Evolutionary conservation across 2,888 invertebrate species (phyloP), one percentile per base, ranked within the genome.

Genomic region (Antitype chi): DNA sequence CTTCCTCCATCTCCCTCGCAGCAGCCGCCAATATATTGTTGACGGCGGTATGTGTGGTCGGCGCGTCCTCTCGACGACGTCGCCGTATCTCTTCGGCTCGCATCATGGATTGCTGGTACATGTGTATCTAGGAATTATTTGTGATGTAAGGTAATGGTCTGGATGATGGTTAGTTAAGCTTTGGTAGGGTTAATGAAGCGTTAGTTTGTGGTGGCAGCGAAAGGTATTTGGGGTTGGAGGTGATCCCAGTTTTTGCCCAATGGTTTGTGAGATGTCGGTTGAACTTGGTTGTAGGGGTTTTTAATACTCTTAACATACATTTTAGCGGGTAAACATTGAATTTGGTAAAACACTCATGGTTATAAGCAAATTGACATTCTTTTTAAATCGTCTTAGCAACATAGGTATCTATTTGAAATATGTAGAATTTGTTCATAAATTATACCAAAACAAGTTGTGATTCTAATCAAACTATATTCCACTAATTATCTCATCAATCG

Each of bases 61-160:
- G 93, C 25, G 94, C 89, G 80, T 96, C 95, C 90, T 92, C 91
- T 3, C 96, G 94, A 52, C 96, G 96, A 23, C 97, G 94, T 49
- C 96, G 92, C 0, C 96, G 92, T 23, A 96, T 93, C 88, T 96
- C 96, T 76, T 96, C 96, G 0, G 96, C 96, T 0, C 96, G 93
- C 96, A 96, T 96, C 97, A 97, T 97, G 2, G 96, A 96, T 85
- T 97, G 97, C 87, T 97, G 97, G 91, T 97, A 97, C 94, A 97
- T 92, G 92, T 97, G 97, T 81, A 97, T 97, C 95, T 96, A 90
- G 60, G 78, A 70, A 78, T 70, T 81, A 77, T 74, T 84, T 64
- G 67, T 47, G 84, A 85, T 74, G 86, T 84, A 66, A 84, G 84
- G 84, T 71, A 82, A 85, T 85, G 84, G 73, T 78, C 57, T 84